These are phyloP conservation scores for Hystrix cristata DNA, from an alignment of 2,113 vertebrate species.

Conservation along the genomic window DNA sequence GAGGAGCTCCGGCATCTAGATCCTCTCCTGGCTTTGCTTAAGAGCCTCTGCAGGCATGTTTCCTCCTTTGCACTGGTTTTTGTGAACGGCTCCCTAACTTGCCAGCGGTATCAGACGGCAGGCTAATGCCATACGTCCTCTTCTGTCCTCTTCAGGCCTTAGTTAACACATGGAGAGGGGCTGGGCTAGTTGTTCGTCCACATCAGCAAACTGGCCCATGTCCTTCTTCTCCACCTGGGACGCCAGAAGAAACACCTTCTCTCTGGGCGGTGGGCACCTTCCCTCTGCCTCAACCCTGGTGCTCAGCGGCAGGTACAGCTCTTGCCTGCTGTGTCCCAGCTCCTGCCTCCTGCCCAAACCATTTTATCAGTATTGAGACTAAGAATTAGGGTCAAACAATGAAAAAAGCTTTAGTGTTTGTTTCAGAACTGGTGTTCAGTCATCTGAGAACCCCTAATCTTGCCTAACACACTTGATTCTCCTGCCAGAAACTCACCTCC, in stretches of 20 bases:
- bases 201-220: not conserved
- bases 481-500: not conserved
- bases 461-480: not conserved
- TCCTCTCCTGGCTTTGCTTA: not conserved
- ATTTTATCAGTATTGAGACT: not conserved
- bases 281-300: not conserved
- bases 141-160: not conserved
- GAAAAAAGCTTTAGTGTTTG: not conserved
- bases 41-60: not conserved
- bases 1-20: not conserved
- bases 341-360: not conserved
- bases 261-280: too few species aligned
- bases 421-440: not conserved
- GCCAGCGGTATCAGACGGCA: not conserved
- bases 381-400: constrained; percentile 12
- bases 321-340: not conserved
- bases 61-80: not conserved
- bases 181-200: not conserved
- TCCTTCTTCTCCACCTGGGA: not conserved
- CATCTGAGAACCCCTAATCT: not conserved
- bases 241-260: not conserved
- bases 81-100: not conserved
- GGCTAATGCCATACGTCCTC: rapidly evolving
- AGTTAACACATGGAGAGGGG: not conserved
- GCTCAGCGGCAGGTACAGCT: not conserved